phyloP scores from a whole-genome alignment of 1,140 invertebrate species.

The Euwallacea fornicatus region DNA sequence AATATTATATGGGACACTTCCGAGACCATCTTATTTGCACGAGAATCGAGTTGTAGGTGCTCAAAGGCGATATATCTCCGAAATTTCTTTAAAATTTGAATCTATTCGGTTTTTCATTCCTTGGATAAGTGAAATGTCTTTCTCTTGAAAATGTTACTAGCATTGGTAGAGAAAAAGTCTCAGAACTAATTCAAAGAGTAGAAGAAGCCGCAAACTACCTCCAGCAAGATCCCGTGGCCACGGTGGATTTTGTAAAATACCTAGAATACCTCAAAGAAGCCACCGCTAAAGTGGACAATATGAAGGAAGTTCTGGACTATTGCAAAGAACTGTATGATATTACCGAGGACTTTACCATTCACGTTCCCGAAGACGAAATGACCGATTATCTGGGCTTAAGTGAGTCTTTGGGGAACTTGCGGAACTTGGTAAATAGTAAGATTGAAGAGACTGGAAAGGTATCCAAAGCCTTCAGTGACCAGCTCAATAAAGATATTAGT shows the following conservation, averaged over 20 bases:
- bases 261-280: constrained; percentile 70
- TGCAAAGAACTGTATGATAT: constrained; percentile 73
- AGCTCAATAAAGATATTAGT: constrained; percentile 65
- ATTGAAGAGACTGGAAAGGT: constrained; percentile 59
- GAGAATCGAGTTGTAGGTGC: no score
- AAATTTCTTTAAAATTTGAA: no score
- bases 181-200: constrained; percentile 60
- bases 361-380: constrained; percentile 51
- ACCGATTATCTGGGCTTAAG: constrained; percentile 51
- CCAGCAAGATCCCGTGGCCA: constrained; percentile 62
- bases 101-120: no score
- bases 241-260: constrained; percentile 68
- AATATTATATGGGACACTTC: no score
- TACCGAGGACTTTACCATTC: constrained; percentile 70
- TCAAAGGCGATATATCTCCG: no score
- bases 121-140: no score
- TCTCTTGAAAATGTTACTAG: constrained; percentile 43
- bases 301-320: constrained; percentile 67
- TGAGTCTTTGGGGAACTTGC: constrained; percentile 55
- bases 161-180: constrained; percentile 64
- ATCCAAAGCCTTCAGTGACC: constrained; percentile 60
- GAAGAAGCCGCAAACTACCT: constrained; percentile 64
- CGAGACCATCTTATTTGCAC: no score
- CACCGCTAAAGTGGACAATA: constrained; percentile 61
- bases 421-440: constrained; percentile 59